phyloP scores from a whole-genome alignment of 2,888 invertebrate genomes.

The Tanypteryx hageni region DNA sequence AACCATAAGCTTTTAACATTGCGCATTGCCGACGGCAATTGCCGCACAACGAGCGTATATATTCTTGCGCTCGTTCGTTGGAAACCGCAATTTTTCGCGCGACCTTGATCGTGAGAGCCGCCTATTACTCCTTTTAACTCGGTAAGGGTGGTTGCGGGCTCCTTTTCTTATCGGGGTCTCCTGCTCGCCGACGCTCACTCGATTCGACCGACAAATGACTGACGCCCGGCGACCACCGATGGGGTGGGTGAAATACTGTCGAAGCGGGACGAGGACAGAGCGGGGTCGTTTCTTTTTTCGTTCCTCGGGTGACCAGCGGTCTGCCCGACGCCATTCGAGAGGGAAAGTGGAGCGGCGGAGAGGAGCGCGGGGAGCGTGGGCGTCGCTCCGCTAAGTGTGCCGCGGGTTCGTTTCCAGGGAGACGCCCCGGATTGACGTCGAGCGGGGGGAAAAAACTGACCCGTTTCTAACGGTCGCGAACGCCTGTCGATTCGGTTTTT shows the following conservation, averaged over 20 bases:
- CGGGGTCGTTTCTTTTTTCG: conserved; percentile 13
- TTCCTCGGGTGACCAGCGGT: conserved; percentile 3
- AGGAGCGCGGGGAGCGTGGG: conserved; percentile 5
- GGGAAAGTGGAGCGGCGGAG: conserved; percentile 17
- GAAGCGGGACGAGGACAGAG: conserved; percentile 15
- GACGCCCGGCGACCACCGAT: neutral
- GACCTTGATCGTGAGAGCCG: neutral
- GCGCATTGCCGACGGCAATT: neutral
- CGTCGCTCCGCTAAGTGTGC: conserved; percentile 11
- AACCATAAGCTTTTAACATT: no score
- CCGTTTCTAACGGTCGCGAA: no score
- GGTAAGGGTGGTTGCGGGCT: neutral
- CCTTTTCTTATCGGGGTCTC: neutral
- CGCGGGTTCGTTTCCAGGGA: conserved; percentile 17
- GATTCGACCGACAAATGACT: neutral
- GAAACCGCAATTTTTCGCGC: neutral
- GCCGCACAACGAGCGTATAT: neutral
- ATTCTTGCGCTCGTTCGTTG: neutral
- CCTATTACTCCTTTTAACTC: neutral
- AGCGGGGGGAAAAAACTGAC: neutral
- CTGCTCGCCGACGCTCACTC: neutral
- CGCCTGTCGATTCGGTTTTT: no score
- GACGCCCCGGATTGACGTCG: neutral
- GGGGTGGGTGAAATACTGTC: neutral
- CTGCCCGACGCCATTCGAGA: neutral